phyloP scores from a whole-genome alignment of 2,888 invertebrate species.

The Incurvaria masculella region DNA sequence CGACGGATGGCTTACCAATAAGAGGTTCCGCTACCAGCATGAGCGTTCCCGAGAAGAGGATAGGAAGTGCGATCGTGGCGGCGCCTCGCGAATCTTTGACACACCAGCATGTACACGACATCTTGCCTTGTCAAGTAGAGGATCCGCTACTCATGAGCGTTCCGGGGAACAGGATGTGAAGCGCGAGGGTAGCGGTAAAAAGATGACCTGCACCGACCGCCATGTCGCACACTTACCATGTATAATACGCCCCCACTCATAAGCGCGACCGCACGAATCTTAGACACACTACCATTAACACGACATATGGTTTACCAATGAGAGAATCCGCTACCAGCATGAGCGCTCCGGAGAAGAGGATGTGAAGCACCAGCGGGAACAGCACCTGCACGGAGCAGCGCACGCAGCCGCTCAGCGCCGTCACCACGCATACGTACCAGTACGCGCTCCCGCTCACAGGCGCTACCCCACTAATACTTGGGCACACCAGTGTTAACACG shows the following conservation, averaged over 20 bases:
- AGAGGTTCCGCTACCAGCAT: slow-evolving; percentile 67
- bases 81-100: slow-evolving; percentile 25
- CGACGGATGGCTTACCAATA: slow-evolving; percentile 49
- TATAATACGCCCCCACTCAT: slow-evolving; percentile 31
- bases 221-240: slow-evolving; percentile 54
- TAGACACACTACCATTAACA: no score
- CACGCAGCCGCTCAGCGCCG: slow-evolving; percentile 63
- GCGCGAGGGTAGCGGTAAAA: slow-evolving; percentile 69
- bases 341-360: slow-evolving; percentile 66
- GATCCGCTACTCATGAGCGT: slow-evolving; percentile 63
- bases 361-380: slow-evolving; percentile 68
- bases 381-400: slow-evolving; percentile 69
- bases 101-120: background rate
- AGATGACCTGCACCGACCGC: slow-evolving; percentile 64
- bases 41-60: slow-evolving; percentile 66
- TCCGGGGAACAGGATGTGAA: slow-evolving; percentile 71
- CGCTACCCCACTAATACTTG: slow-evolving; percentile 21
- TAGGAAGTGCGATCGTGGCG: slow-evolving; percentile 69
- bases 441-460: slow-evolving; percentile 36
- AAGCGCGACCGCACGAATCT: slow-evolving; percentile 29
- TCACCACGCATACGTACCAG: slow-evolving; percentile 55
- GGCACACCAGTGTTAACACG: background rate
- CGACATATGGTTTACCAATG: slow-evolving; percentile 61
- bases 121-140: slow-evolving; percentile 60
- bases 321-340: slow-evolving; percentile 67